Base-by-base conservation (phyloP, 2,797 vertebrate genomes). In the Mormyrops attenuatus region DNA sequence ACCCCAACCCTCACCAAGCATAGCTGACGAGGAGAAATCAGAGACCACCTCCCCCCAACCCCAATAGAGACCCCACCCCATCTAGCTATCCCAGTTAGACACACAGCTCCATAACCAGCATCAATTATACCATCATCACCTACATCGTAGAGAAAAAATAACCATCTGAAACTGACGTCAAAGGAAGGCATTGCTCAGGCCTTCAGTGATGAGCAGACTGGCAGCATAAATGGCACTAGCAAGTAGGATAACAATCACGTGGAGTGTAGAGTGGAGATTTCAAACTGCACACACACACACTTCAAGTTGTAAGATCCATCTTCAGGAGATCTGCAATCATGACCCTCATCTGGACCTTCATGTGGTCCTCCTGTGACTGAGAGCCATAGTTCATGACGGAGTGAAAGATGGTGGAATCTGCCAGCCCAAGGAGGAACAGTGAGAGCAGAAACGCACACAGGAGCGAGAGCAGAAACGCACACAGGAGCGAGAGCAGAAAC, bases 11-110 rank as follows among this genome's bases (percentile, higher is more conserved):
- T 73, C 91, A 88, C 80, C 84, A 89, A 66, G 55, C 90, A 90
- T 87, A 95, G 95, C 95, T 96, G 96, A 96, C 95, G 92, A 92
- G 55, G 93, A 93, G 96, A 96, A 97, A 97, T 95, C 89, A 92
- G 95, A 86, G n/a, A 44, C 52, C 60, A 17, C 20, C 87, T 44
- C 20, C 26, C 38, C 15, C n/a, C 73, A 15, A 20, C 22, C 20
- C 6, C 52, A 52, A 55, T 44, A 80, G n/a, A 66, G 22, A 87
- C 55, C 41, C 88, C 82, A 52, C 69, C n/a, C 88, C 26, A 60
- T 85, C 87, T 89, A 80, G 55, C 84, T 22, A 89, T 85, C 9
- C 26, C 80, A 89, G 30, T 49, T 17, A 63, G 22, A 49, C 38
- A 44, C 6, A 38, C 30, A 50, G 52, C 3, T 2, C 7, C 57